Conservation (phyloP, 2,113 vertebrate species). For the Austrofundulus limnaeus region DNA sequence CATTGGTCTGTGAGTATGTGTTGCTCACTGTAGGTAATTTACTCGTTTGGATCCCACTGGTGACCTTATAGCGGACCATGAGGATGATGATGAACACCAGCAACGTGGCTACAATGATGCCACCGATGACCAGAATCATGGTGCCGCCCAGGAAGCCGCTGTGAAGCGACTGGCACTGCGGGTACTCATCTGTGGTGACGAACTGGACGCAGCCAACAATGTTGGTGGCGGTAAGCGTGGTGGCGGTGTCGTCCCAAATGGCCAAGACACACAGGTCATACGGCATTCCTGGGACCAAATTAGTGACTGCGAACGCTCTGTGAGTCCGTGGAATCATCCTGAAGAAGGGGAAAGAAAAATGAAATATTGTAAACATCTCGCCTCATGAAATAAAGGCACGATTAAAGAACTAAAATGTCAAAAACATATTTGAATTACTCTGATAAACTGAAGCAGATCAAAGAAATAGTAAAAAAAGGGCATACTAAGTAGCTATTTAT, state of each 20-base stretch:
- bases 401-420: constrained; percentile 1
- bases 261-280: constrained; percentile 96
- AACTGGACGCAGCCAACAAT: constrained; percentile 95
- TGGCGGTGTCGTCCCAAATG: constrained; percentile 95
- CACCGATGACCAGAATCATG: constrained; percentile 96
- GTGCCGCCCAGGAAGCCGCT: constrained; percentile 94
- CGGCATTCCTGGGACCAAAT: constrained; percentile 91
- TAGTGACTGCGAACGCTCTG: constrained; percentile 93
- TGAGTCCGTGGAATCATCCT: constrained; percentile 94
- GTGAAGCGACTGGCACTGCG: constrained; percentile 92
- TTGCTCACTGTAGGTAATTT: constrained; percentile 89
- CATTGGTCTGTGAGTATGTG: constrained; percentile 91
- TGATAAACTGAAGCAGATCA: constrained; percentile 30
- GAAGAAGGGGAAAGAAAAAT: constrained; percentile 39
- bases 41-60: constrained; percentile 81
- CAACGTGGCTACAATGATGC: constrained; percentile 93
- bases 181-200: constrained; percentile 90
- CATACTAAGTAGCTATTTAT: constrained; percentile 58
- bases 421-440: constrained; percentile 12
- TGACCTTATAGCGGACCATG: constrained; percentile 95
- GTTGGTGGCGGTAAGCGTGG: constrained; percentile 94
- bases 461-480: constrained; percentile 34
- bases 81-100: constrained; percentile 95
- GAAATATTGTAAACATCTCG: constrained; percentile 4
- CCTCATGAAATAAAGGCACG: constrained; percentile 63